phyloP scores from a whole-genome alignment of 2,888 invertebrate genomes.

The Chymomyza caudatula region DNA sequence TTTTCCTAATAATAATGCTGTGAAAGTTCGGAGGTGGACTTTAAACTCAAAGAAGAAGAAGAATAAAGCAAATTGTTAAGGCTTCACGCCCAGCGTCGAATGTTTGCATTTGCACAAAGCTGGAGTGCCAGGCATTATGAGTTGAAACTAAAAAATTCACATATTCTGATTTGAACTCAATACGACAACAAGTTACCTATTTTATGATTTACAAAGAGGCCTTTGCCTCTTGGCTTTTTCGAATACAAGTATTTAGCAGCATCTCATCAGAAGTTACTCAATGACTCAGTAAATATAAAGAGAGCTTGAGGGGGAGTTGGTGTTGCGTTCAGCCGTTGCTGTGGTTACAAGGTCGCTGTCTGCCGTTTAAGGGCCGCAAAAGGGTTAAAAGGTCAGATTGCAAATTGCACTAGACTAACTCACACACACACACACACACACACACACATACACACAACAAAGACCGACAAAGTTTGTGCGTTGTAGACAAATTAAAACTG shows the following conservation, averaged over 20 bases:
- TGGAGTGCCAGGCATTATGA: too few species aligned
- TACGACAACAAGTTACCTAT: neutral
- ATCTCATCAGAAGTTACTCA: neutral
- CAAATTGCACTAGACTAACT: slow-evolving; percentile 49
- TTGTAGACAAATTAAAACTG: slow-evolving; percentile 48
- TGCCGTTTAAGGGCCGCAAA: slow-evolving; percentile 34
- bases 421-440: slow-evolving; percentile 18
- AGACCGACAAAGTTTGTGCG: neutral
- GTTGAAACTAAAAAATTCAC: neutral
- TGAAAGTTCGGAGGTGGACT: too few species aligned
- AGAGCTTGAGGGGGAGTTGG: neutral
- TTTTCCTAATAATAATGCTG: too few species aligned
- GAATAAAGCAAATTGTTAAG: too few species aligned
- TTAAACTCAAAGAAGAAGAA: too few species aligned
- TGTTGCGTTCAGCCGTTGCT: slow-evolving; percentile 31
- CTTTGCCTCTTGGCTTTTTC: neutral
- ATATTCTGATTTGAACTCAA: neutral
- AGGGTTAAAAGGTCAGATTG: slow-evolving; percentile 67
- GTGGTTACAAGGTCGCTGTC: slow-evolving; percentile 65
- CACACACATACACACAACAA: neutral
- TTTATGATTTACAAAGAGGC: neutral
- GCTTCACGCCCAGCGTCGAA: too few species aligned
- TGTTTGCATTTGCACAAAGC: too few species aligned
- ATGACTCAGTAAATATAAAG: neutral
- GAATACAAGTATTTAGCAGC: neutral